Percentiles rank a stretch among this genome's conserved stretches.
Evolutionary conservation across 2,797 vertebrate species (phyloP).

Genomic region (Rhabdophis nuchalis): DNA sequence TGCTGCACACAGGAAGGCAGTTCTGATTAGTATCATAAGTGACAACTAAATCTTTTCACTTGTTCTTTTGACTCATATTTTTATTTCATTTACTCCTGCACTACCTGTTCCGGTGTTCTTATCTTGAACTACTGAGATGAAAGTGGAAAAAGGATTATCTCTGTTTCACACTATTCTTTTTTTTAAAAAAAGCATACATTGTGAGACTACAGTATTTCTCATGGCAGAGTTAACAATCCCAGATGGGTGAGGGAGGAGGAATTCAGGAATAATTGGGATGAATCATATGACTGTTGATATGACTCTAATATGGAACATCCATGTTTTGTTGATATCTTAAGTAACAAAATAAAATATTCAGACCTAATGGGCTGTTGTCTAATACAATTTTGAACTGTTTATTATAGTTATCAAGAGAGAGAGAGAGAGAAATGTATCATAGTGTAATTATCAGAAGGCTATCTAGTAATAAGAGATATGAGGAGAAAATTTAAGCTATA

Average conservation of each 20-base stretch:
- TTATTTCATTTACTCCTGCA: constrained; percentile 48
- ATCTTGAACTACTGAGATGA: constrained; percentile 44
- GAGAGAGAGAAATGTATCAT: background rate
- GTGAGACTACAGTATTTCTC: background rate
- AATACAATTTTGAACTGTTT: background rate
- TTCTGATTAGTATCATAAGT: constrained; percentile 68
- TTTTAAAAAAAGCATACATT: background rate
- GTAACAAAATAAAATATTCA: background rate
- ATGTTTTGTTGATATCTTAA: background rate
- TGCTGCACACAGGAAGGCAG: constrained; percentile 40
- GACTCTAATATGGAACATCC: background rate
- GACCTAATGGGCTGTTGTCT: background rate
- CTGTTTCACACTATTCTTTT: background rate
- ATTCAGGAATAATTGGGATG: background rate
- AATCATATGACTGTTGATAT: background rate
- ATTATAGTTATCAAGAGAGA: background rate
- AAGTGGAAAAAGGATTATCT: constrained; percentile 13
- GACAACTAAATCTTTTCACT: constrained; percentile 64
- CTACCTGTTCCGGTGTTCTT: constrained; percentile 27
- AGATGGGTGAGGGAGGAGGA: background rate
- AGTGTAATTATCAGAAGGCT: background rate
- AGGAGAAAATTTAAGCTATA: background rate
- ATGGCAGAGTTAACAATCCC: background rate
- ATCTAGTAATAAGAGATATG: background rate
- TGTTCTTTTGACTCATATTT: constrained; percentile 59